Evolutionary conservation across 2,888 invertebrate genomes (phyloP).

Genomic region (Panopea generosa): DNA sequence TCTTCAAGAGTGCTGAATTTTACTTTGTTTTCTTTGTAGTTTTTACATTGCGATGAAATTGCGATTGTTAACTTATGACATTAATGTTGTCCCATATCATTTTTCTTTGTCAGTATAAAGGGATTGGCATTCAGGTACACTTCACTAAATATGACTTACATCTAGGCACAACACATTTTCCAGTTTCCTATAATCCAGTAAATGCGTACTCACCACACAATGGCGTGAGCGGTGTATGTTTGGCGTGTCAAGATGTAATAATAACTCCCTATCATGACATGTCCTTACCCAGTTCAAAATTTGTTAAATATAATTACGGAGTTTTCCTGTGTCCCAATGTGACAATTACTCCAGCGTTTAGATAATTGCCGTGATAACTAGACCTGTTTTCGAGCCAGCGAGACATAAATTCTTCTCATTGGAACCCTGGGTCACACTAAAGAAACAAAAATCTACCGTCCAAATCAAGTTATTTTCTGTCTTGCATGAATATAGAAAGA

Average conservation of each 20-base stretch:
- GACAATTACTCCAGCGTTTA: slow-evolving; percentile 49
- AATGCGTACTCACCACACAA: too few relatives aligned
- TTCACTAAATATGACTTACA: too few relatives aligned
- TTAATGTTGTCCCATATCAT: too few relatives aligned
- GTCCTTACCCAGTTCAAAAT: slow-evolving; percentile 17
- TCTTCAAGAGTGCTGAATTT: too few relatives aligned
- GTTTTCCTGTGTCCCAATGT: slow-evolving; percentile 49
- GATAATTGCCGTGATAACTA: slow-evolving; percentile 59
- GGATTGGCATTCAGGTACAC: too few relatives aligned
- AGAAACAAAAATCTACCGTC: slow-evolving; percentile 36
- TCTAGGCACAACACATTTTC: too few relatives aligned
- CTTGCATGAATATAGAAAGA: slow-evolving; percentile 61
- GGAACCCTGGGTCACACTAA: slow-evolving; percentile 30
- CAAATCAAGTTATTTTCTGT: slow-evolving; percentile 57
- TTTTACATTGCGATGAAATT: too few relatives aligned
- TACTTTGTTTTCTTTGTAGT: too few relatives aligned
- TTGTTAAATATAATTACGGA: slow-evolving; percentile 29
- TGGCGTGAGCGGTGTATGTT: too few relatives aligned
- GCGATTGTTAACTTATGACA: too few relatives aligned
- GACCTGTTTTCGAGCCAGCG: slow-evolving; percentile 36
- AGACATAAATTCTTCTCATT: slow-evolving; percentile 49
- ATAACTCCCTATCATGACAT: slow-evolving; percentile 1
- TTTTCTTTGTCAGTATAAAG: too few relatives aligned
- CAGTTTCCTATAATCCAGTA: too few relatives aligned
- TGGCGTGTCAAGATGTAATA: slow-evolving; percentile 14